These are phyloP conservation scores for Tetramorium simillimum DNA, from an alignment of 1,140 invertebrate genomes.

Conservation along the genomic window DNA sequence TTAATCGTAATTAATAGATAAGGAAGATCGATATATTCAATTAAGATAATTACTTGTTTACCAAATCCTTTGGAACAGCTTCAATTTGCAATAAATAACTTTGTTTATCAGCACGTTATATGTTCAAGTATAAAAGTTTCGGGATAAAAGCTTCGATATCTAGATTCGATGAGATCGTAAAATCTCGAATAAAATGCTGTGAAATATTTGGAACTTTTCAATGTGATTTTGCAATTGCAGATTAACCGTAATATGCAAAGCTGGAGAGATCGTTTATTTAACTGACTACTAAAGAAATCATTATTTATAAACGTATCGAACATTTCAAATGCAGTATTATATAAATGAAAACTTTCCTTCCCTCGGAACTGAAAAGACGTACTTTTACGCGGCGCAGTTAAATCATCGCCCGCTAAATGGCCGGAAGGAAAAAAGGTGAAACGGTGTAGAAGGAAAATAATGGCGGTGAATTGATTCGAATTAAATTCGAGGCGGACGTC, in stretches of 20 bases:
- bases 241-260: neutral
- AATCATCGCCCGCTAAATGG: slow-evolving; percentile 41
- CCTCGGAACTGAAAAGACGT: neutral
- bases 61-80: neutral
- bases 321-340: neutral
- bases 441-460: slow-evolving; percentile 45
- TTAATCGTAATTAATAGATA: neutral
- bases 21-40: neutral
- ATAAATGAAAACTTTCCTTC: neutral
- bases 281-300: neutral
- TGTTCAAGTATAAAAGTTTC: neutral
- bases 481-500: slow-evolving; percentile 46
- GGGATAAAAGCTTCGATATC: neutral
- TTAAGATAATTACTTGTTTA: neutral
- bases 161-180: neutral
- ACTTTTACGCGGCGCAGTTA: slow-evolving; percentile 7
- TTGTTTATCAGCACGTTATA: neutral
- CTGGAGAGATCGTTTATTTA: neutral
- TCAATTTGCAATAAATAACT: neutral
- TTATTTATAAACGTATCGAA: slow-evolving; percentile 5
- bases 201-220: neutral
- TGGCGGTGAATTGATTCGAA: slow-evolving; percentile 55
- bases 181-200: neutral
- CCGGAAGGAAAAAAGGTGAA: slow-evolving; percentile 13
- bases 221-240: neutral